phyloP scores from a whole-genome alignment of 1,140 invertebrate genomes.

The Panagrolaimus sp. region DNA sequence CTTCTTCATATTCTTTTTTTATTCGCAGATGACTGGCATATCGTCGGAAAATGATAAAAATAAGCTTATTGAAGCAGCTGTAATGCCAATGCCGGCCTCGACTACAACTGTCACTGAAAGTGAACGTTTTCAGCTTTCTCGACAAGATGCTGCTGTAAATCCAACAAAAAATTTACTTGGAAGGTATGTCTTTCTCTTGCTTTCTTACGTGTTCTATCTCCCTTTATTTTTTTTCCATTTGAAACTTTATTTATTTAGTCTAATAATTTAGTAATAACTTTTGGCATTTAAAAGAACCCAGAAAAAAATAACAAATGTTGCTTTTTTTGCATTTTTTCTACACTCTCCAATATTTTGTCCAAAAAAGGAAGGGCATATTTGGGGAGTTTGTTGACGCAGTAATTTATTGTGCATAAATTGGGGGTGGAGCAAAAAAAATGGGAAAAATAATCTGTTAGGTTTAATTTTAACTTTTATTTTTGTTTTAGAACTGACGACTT shows the following conservation, averaged over 20 bases:
- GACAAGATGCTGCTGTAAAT: constrained; percentile 38
- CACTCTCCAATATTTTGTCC: not conserved
- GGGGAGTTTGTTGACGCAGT: not conserved
- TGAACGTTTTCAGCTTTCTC: constrained; percentile 39
- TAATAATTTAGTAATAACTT: not conserved
- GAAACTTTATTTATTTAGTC: constrained; percentile 6
- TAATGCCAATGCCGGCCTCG: constrained; percentile 5
- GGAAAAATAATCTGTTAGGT: not conserved
- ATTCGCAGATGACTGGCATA: constrained; percentile 28
- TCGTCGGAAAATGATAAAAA: constrained; percentile 20
- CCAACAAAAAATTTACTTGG: constrained; percentile 39
- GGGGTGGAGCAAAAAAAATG: not conserved
- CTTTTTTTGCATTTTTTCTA: not conserved
- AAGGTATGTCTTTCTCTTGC: constrained; percentile 23
- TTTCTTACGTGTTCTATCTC: no score
- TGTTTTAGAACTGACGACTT: constrained; percentile 51
- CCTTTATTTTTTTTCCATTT: no score
- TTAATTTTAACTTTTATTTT: not conserved
- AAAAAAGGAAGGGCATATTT: not conserved
- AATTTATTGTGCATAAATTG: not conserved
- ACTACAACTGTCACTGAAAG: constrained; percentile 28
- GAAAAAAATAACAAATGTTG: not conserved
- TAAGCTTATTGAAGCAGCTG: constrained; percentile 5
- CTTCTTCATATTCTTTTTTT: no score
- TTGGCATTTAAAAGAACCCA: not conserved